A percentile compares a stretch with the other conserved stretches of the same genome.
Evolutionary conservation across 2,888 invertebrate species (phyloP).

Genomic region (Crioceris asparagi): DNA sequence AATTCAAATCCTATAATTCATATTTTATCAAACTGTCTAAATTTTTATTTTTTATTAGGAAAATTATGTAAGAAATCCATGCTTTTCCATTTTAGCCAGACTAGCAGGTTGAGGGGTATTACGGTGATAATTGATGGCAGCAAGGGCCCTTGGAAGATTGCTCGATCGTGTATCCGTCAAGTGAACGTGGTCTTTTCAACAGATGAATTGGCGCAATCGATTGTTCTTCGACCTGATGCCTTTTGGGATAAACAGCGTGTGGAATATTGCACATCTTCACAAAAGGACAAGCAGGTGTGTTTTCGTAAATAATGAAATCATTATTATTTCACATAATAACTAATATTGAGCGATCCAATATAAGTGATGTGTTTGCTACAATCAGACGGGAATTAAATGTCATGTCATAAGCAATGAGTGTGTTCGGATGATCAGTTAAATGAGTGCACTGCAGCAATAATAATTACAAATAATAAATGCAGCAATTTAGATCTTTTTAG

Average conservation of each 20-base stretch:
- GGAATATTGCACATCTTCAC: conserved; percentile 54
- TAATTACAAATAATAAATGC: too few relatives aligned
- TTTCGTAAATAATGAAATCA: not conserved
- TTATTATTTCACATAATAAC: not conserved
- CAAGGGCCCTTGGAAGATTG: conserved; percentile 51
- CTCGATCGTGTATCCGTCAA: conserved; percentile 48
- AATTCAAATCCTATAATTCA: too few relatives aligned
- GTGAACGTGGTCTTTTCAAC: conserved; percentile 40
- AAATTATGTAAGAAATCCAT: too few relatives aligned
- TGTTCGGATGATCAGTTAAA: too few relatives aligned
- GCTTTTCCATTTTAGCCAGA: conserved; percentile 33
- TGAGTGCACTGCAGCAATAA: too few relatives aligned
- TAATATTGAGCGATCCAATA: too few relatives aligned
- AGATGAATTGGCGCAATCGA: conserved; percentile 34
- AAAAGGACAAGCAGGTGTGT: conserved; percentile 49
- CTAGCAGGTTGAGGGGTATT: conserved; percentile 45
- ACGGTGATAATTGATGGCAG: conserved; percentile 54
- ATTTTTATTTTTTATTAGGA: too few relatives aligned
- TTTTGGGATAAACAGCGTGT: conserved; percentile 66
- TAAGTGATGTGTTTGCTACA: too few relatives aligned
- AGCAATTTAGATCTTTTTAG: too few relatives aligned
- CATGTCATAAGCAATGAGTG: too few relatives aligned
- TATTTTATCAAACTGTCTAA: too few relatives aligned
- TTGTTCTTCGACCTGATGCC: conserved; percentile 62
- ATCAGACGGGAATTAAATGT: too few relatives aligned